Percentiles rank a stretch among this genome's conserved stretches.
phyloP scores from a whole-genome alignment of 1,140 invertebrate genomes.

The Ectropis grisescens region DNA sequence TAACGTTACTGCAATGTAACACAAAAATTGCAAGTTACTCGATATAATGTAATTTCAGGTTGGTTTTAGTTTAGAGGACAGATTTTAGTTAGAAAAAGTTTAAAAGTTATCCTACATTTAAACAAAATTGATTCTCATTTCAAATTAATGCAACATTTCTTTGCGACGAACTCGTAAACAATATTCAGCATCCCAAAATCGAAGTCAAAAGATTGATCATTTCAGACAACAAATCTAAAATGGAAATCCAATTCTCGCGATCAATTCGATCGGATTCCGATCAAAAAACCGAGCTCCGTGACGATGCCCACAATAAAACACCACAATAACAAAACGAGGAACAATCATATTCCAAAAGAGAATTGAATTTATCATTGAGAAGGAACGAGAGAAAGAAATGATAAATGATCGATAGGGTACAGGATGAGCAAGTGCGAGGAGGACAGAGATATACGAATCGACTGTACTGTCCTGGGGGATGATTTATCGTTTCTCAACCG shows the following conservation, averaged over 20 bases:
- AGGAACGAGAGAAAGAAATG: constrained; percentile 60
- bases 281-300: constrained; percentile 62
- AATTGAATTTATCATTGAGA: constrained; percentile 69
- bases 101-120: no score
- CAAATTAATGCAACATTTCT: no score
- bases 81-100: no score
- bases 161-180: constrained; percentile 18
- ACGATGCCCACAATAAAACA: constrained; percentile 62
- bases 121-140: no score
- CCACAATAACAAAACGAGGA: constrained; percentile 61
- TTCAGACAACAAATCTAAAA: constrained; percentile 48
- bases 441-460: constrained; percentile 40
- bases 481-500: constrained; percentile 67
- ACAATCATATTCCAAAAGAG: constrained; percentile 67
- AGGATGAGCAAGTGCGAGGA: constrained; percentile 34
- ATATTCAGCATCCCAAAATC: constrained; percentile 14
- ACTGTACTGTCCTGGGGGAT: constrained; percentile 47
- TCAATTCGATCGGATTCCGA: constrained; percentile 62
- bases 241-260: constrained; percentile 66
- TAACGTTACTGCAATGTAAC: no score
- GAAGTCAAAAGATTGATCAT: constrained; percentile 45
- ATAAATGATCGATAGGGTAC: constrained; percentile 55
- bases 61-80: no score
- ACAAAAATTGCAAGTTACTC: no score
- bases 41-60: no score